phyloP scores from a whole-genome alignment of 2,797 vertebrate species.

The Neolamprologus multifasciatus region DNA sequence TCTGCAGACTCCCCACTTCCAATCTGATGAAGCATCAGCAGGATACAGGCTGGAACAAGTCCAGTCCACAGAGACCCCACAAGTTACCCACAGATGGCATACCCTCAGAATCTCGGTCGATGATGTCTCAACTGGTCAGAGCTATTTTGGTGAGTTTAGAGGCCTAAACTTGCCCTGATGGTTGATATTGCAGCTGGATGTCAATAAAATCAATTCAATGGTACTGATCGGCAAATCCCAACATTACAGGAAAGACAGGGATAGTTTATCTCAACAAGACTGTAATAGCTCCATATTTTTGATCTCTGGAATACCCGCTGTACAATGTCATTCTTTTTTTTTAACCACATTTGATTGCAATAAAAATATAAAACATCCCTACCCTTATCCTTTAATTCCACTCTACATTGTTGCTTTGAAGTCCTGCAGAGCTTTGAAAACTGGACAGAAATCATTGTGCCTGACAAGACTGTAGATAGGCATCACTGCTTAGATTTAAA shows the following conservation, averaged over 20 bases:
- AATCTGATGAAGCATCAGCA: not conserved
- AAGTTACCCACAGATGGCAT: not conserved
- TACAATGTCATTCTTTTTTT: not conserved
- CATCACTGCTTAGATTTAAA: conserved; percentile 3
- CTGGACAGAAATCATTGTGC: not conserved
- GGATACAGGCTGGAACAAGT: not conserved
- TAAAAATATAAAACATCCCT: not conserved
- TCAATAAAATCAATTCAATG: not conserved
- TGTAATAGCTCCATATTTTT: not conserved
- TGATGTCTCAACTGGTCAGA: not conserved
- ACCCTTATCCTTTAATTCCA: not conserved
- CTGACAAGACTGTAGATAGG: not conserved
- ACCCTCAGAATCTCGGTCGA: not conserved
- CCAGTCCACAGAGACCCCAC: not conserved
- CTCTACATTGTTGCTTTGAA: not conserved
- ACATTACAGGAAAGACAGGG: not conserved
- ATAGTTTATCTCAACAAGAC: not conserved
- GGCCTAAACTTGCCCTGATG: not conserved
- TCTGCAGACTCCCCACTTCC: not conserved
- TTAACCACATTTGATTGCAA: not conserved
- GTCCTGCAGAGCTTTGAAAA: not conserved
- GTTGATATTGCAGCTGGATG: not conserved
- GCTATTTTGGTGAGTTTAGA: not conserved
- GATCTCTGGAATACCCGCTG: not conserved
- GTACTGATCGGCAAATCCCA: not conserved